These are phyloP conservation scores for Hybognathus amarus DNA, from an alignment of 2,797 vertebrate genomes.

Conservation along the genomic window DNA sequence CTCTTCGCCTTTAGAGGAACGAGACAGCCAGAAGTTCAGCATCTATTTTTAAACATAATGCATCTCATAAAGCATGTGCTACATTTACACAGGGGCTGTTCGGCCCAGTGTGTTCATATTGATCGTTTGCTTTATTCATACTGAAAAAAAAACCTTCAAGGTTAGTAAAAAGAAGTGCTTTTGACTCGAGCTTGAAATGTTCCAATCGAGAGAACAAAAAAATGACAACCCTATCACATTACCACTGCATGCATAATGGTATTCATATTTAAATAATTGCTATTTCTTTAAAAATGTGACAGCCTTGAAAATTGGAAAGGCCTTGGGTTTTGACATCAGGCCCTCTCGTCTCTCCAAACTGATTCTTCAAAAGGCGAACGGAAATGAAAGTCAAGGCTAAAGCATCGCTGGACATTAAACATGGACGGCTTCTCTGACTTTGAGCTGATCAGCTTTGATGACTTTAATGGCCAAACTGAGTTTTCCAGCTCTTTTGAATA, in stretches of 20 bases:
- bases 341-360: slow-evolving; percentile 66
- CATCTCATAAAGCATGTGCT: slow-evolving; percentile 54
- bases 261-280: background rate
- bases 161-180: slow-evolving; percentile 10
- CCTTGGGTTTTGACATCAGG: slow-evolving; percentile 50
- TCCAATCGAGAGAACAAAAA: background rate
- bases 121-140: slow-evolving; percentile 60
- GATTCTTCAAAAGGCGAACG: slow-evolving; percentile 58
- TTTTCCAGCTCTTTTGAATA: slow-evolving; percentile 6
- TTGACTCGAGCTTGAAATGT: background rate
- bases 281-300: background rate
- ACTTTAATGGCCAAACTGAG: background rate
- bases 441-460: background rate
- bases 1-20: slow-evolving; percentile 26
- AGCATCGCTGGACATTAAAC: background rate
- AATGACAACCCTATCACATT: background rate
- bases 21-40: slow-evolving; percentile 42
- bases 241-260: background rate
- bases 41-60: slow-evolving; percentile 55
- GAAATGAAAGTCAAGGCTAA: background rate
- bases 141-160: slow-evolving; percentile 7
- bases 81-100: slow-evolving; percentile 32
- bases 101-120: slow-evolving; percentile 60
- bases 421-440: background rate
- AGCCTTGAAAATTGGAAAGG: slow-evolving; percentile 56